These are phyloP conservation scores for Minunthozetes semirufus DNA, from an alignment of 2,888 invertebrate genomes.

Conservation along the genomic window DNA sequence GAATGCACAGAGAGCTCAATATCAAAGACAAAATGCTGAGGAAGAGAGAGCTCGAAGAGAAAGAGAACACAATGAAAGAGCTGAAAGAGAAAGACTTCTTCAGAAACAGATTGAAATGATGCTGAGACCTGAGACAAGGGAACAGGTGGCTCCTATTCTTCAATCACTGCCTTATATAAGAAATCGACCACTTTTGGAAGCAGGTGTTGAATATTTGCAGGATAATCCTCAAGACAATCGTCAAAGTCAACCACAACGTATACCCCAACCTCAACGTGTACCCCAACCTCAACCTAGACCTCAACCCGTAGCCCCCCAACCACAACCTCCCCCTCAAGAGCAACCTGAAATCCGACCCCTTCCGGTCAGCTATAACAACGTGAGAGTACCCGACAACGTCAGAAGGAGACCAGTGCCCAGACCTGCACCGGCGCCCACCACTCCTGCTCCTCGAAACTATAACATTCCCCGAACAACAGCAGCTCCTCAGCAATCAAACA, in stretches of 20 bases:
- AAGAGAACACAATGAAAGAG: neutral
- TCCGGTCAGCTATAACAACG: conserved; percentile 6
- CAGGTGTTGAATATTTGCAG: conserved; percentile 28
- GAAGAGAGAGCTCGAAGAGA: conserved; percentile 29
- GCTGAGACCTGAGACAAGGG: conserved; percentile 27
- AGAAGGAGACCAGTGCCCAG: neutral
- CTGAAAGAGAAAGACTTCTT: conserved; percentile 12
- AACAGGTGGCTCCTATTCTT: neutral
- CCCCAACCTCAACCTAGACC: conserved; percentile 3
- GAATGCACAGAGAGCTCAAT: neutral
- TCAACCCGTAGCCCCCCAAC: neutral
- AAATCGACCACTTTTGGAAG: neutral
- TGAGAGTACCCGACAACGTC: neutral
- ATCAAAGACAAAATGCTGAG: neutral
- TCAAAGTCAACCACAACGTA: neutral
- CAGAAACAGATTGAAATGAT: conserved; percentile 12
- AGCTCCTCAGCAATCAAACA: neutral
- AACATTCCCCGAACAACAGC: neutral
- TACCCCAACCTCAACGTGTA: neutral
- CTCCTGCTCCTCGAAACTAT: neutral
- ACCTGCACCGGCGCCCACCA: neutral
- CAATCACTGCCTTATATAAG: neutral
- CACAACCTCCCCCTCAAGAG: neutral
- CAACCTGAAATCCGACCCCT: neutral
- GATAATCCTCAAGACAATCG: neutral